These are phyloP conservation scores for Rhyacophila brunnea DNA, from an alignment of 1,140 invertebrate species.

Conservation along the genomic window DNA sequence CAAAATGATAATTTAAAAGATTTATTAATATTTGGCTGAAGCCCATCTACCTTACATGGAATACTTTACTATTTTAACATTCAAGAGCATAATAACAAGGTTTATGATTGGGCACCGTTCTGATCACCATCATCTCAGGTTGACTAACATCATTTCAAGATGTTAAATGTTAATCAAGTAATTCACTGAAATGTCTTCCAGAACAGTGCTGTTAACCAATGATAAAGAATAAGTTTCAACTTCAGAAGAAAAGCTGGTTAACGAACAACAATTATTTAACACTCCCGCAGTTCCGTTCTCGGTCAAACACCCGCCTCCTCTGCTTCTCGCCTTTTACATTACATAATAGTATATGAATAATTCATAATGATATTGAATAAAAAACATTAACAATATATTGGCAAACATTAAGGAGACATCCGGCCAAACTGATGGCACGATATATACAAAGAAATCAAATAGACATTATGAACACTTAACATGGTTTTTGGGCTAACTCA, in stretches of 20 bases:
- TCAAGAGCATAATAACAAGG: conserved; percentile 19
- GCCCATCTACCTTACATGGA: conserved; percentile 34
- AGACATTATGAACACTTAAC: not conserved
- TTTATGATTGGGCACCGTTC: conserved; percentile 22
- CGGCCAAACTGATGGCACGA: conserved; percentile 22
- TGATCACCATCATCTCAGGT: conserved; percentile 21
- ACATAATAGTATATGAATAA: no score
- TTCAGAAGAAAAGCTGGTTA: conserved; percentile 5
- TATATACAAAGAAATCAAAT: conserved; percentile 1
- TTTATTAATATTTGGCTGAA: conserved; percentile 33
- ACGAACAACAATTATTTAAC: conserved; percentile 13
- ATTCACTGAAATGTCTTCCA: no score
- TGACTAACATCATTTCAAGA: no score
- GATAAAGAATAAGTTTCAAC: not conserved
- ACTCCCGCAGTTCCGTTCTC: not conserved
- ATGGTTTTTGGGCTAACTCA: no score
- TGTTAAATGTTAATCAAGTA: no score
- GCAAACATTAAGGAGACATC: conserved; percentile 20
- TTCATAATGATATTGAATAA: no score
- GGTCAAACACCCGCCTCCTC: not conserved
- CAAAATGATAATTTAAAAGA: conserved; percentile 18
- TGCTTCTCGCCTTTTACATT: no score
- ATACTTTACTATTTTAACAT: conserved; percentile 32
- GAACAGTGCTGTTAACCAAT: conserved; percentile 18
- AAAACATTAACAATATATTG: conserved; percentile 2